Evolutionary conservation across 2,113 vertebrate genomes (phyloP).

Genomic region (Etheostoma cragini): DNA sequence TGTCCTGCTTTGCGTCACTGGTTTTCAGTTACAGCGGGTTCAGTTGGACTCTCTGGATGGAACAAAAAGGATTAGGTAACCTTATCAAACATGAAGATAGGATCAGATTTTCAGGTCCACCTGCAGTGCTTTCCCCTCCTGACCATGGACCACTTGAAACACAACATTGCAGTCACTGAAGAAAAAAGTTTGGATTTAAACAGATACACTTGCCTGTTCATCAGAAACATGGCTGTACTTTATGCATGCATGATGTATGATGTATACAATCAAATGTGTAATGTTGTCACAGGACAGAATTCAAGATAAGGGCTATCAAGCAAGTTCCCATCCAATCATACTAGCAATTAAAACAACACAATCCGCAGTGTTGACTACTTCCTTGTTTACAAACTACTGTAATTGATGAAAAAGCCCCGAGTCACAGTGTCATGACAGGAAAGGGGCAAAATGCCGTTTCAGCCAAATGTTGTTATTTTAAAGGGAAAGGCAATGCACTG

Average conservation of each 20-base stretch:
- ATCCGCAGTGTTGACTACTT: constrained; percentile 23
- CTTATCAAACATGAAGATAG: constrained; percentile 55
- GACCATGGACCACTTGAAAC: constrained; percentile 11
- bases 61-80: constrained; percentile 76
- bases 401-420: constrained; percentile 66
- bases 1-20: constrained; percentile 73
- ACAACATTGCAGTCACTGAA: not conserved
- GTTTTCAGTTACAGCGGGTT: constrained; percentile 68
- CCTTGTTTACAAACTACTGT: constrained; percentile 77
- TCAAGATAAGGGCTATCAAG: not conserved
- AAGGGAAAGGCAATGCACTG: constrained; percentile 61
- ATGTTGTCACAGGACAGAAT: not conserved
- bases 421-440: constrained; percentile 74
- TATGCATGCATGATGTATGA: no score
- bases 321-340: no score
- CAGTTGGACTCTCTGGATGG: constrained; percentile 69
- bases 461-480: constrained; percentile 79
- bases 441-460: constrained; percentile 74
- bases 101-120: constrained; percentile 73
- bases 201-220: not conserved
- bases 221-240: not conserved
- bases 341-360: not conserved
- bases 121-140: constrained; percentile 51
- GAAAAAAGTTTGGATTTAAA: constrained; percentile 1
- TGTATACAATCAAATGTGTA: not conserved